Evolutionary conservation across 2,113 vertebrate species (phyloP).

Genomic region (Gambusia holbrooki): DNA sequence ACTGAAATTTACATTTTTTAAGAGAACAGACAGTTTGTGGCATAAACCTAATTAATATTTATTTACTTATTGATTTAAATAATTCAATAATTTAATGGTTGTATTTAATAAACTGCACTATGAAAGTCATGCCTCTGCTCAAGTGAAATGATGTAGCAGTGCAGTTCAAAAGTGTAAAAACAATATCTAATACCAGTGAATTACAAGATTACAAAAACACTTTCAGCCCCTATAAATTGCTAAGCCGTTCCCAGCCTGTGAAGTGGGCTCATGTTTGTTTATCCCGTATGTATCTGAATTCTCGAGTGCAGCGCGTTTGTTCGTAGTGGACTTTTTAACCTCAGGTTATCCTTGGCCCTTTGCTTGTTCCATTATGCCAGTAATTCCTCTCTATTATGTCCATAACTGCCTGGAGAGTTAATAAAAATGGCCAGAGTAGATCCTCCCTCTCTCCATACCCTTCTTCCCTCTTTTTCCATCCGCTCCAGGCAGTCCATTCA

Average conservation of each 20-base stretch:
- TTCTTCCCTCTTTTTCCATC: slow-evolving; percentile 89
- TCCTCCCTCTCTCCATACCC: slow-evolving; percentile 79
- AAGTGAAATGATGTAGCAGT: too few species aligned
- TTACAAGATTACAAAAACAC: too few species aligned
- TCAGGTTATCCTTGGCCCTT: slow-evolving; percentile 2
- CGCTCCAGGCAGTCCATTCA: slow-evolving; percentile 81
- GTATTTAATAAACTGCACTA: neutral
- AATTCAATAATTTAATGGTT: neutral
- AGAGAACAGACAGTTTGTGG: neutral
- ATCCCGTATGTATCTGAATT: neutral
- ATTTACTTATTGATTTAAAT: neutral
- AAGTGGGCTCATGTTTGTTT: neutral
- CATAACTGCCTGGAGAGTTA: slow-evolving; percentile 29
- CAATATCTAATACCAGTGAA: too few species aligned
- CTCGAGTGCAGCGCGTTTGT: neutral
- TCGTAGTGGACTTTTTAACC: too few species aligned
- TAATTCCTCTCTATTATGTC: slow-evolving; percentile 37
- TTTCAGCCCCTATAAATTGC: neutral
- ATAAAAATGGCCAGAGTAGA: neutral
- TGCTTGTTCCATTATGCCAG: slow-evolving; percentile 36
- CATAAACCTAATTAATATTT: neutral
- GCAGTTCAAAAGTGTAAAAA: too few species aligned
- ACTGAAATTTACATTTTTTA: neutral
- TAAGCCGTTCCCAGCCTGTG: neutral
- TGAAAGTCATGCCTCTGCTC: too few species aligned